These are phyloP conservation scores for Cenopis cana DNA, from an alignment of 2,888 invertebrate species.

Conservation along the genomic window DNA sequence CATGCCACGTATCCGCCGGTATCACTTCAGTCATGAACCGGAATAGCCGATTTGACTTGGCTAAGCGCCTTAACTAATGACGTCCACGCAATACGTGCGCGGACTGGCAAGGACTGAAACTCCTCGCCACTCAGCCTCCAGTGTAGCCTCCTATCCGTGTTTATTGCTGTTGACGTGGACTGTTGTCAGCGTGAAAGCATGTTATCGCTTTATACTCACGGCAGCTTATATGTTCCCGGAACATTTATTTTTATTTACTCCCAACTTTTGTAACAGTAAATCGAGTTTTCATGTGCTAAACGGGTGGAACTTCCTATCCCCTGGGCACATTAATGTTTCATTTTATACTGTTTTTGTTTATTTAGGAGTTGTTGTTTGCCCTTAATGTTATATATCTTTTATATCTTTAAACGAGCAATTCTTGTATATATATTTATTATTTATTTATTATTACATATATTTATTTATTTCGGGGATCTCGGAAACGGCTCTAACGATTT, in stretches of 20 bases:
- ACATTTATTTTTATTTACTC: conserved; percentile 15
- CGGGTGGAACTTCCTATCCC: conserved; percentile 28
- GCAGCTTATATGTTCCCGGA: conserved; percentile 5
- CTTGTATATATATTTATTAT: too few relatives aligned
- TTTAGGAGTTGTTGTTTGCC: conserved; percentile 19
- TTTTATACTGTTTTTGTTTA: conserved; percentile 22
- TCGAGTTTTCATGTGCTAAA: conserved; percentile 30
- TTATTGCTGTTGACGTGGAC: conserved; percentile 37
- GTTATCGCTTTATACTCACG: conserved; percentile 18
- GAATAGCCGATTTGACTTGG: conserved; percentile 43
- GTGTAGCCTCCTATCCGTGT: conserved; percentile 31
- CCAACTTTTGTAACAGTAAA: conserved; percentile 35
- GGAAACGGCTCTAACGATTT: too few relatives aligned
- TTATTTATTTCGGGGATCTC: too few relatives aligned
- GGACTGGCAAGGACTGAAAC: conserved; percentile 46
- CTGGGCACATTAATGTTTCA: conserved; percentile 25
- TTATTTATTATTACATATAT: too few relatives aligned
- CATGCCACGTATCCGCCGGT: conserved; percentile 36
- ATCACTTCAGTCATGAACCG: conserved; percentile 42
- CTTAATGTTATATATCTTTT: conserved; percentile 13
- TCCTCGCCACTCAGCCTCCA: conserved; percentile 28
- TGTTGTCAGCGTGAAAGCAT: conserved; percentile 13
- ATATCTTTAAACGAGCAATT: too few relatives aligned
- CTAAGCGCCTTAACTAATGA: conserved; percentile 52
- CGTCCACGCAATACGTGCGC: conserved; percentile 50